Conservation (phyloP, 2,113 vertebrate species). For the Balaeniceps rex region DNA sequence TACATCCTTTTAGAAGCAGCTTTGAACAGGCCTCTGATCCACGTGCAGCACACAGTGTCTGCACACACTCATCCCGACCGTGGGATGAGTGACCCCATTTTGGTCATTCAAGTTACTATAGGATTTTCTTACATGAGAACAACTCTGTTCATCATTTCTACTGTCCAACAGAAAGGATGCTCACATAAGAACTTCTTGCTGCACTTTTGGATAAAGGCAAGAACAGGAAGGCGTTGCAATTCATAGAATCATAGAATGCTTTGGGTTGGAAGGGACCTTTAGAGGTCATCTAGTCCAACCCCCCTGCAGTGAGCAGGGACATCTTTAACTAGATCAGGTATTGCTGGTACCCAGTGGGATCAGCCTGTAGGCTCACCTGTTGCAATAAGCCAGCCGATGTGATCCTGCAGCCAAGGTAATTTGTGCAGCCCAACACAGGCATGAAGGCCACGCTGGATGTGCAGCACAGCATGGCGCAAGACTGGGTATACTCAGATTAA, state of each 20-base stretch:
- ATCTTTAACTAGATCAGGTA: too few species aligned
- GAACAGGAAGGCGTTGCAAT: background rate
- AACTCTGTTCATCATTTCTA: background rate
- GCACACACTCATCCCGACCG: too few species aligned
- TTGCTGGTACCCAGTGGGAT: background rate
- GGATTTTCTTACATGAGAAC: background rate
- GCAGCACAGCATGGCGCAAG: fast-evolving
- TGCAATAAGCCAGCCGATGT: background rate
- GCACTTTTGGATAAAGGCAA: background rate
- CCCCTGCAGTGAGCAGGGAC: too few species aligned
- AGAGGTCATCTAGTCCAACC: too few species aligned
- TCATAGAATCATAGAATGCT: too few species aligned
- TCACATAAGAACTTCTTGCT: background rate
- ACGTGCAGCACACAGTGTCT: fast-evolving
- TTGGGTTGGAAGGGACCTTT: too few species aligned
- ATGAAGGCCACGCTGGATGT: fast-evolving
- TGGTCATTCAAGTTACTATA: background rate
- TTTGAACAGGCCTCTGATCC: background rate
- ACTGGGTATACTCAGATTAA: background rate
- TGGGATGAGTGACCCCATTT: background rate
- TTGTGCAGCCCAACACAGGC: background rate
- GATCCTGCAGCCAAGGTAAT: background rate
- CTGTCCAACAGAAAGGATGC: background rate
- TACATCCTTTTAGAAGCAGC: background rate
- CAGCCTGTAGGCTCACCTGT: background rate